Base-by-base conservation (phyloP, 2,797 vertebrate species). In the Momotus momota region DNA sequence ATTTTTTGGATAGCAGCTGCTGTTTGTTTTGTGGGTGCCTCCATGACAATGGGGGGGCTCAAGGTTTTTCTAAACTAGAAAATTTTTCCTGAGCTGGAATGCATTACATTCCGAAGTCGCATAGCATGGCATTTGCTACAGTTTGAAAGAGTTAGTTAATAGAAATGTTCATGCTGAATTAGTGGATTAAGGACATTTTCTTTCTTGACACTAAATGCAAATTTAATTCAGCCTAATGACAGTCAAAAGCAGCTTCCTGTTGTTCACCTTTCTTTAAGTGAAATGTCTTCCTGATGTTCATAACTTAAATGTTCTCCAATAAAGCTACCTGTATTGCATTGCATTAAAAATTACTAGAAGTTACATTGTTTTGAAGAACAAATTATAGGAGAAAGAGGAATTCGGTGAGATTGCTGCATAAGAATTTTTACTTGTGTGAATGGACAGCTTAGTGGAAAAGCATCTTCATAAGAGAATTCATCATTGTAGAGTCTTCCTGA, bases 291-390 rank as follows among this genome's bases (percentile, higher is more conserved):
- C 43, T 92, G n/a, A 35, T 83, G 14, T 81, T 93, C 40, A 77
- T 91, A 93, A 89, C 54, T 92, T 82, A 82, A 85, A 67, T 71
- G 20, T 22, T 12, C 31, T 90, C 67, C 82, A 7, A 82, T 45
- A 61, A 4, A 14, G 26, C 13, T 77, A 48, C 15, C 57, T 88
- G 65, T 43, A 61, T n/a, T 57, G 27, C 69, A 75, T 58, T 88
- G 8, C 20, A 95, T 89, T 79, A 93, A 91, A 96, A 95, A 73
- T 17, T 21, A 72, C 22, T 74, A 58, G 70, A 89, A 88, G 26
- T 66, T 38, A 38, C 20, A 60, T 38, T 86, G 21, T 65, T 75
- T 83, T 58, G 38, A 87, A 62, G 23, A 93, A 87, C 4, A 64
- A 91, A 64, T 21, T 77, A 82, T 49, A 97, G 29, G 20, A 82